Evolutionary conservation across 2,888 invertebrate genomes (phyloP).

Genomic region (Ectemnius cavifrons): DNA sequence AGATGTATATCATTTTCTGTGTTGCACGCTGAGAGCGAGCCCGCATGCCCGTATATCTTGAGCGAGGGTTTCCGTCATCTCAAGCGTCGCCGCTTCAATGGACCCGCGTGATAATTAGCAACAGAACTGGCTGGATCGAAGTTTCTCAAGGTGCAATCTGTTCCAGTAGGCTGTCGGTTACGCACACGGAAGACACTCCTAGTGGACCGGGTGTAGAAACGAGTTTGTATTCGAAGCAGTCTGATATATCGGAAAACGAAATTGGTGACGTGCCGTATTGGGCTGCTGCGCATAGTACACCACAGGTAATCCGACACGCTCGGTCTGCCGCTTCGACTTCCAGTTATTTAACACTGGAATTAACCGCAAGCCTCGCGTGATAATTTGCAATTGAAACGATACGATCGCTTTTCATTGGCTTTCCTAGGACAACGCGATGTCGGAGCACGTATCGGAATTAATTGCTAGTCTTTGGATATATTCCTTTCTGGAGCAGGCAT

Average conservation of each 20-base stretch:
- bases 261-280: slow-evolving; percentile 28
- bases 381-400: slow-evolving; percentile 53
- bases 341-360: slow-evolving; percentile 34
- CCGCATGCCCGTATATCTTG: slow-evolving; percentile 32
- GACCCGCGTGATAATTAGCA: slow-evolving; percentile 47
- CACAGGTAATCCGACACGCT: slow-evolving; percentile 43
- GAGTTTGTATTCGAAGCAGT: slow-evolving; percentile 37
- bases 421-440: not conserved
- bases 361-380: slow-evolving; percentile 14
- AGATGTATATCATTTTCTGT: not conserved
- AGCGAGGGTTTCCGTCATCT: slow-evolving; percentile 44
- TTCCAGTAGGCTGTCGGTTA: slow-evolving; percentile 36
- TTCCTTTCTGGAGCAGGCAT: too few relatives aligned
- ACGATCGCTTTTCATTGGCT: slow-evolving; percentile 43
- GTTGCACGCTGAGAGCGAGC: slow-evolving; percentile 24
- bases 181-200: slow-evolving; percentile 51
- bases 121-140: slow-evolving; percentile 44
- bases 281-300: slow-evolving; percentile 27
- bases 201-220: slow-evolving; percentile 43
- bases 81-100: slow-evolving; percentile 39
- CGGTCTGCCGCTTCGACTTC: slow-evolving; percentile 24
- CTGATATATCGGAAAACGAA: slow-evolving; percentile 23
- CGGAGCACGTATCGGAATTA: not conserved
- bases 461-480: too few relatives aligned
- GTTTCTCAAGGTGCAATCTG: slow-evolving; percentile 44